A percentile compares a stretch with the other conserved stretches of the same genome.
phyloP scores from a whole-genome alignment of 2,797 vertebrate species.

The Eulemur coronatus region DNA sequence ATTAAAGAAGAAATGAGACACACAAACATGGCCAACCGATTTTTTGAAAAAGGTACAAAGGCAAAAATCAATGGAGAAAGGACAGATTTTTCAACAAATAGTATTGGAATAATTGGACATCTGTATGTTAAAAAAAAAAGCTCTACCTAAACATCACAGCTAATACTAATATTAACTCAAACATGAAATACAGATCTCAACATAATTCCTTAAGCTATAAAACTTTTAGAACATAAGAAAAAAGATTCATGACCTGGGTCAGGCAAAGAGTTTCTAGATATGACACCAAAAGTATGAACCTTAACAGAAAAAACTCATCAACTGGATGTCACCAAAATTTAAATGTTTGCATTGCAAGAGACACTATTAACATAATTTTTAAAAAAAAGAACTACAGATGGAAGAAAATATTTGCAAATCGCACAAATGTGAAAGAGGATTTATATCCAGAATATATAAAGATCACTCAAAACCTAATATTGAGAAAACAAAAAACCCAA shows the following conservation, averaged over 20 bases:
- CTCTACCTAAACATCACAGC: background rate
- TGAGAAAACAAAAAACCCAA: background rate
- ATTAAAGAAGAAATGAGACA: conserved; percentile 12
- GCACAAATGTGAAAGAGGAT: background rate
- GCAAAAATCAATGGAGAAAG: conserved; percentile 33
- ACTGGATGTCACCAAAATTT: conserved; percentile 25
- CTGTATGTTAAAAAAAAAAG: background rate
- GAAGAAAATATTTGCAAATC: conserved; percentile 1
- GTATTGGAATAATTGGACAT: background rate
- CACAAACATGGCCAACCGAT: background rate
- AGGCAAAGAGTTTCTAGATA: background rate
- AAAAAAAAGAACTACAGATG: background rate
- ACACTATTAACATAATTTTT: background rate
- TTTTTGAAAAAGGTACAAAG: background rate
- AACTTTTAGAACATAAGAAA: background rate
- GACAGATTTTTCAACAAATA: background rate
- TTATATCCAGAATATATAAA: background rate
- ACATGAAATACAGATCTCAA: background rate
- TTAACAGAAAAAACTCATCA: conserved; percentile 3
- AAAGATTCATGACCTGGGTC: background rate
- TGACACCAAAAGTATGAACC: background rate
- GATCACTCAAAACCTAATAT: background rate
- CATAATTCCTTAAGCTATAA: background rate
- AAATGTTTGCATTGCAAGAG: background rate
- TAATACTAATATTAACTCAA: background rate